Conservation (phyloP, 2,797 vertebrate genomes). For the Rallus crepitans region DNA sequence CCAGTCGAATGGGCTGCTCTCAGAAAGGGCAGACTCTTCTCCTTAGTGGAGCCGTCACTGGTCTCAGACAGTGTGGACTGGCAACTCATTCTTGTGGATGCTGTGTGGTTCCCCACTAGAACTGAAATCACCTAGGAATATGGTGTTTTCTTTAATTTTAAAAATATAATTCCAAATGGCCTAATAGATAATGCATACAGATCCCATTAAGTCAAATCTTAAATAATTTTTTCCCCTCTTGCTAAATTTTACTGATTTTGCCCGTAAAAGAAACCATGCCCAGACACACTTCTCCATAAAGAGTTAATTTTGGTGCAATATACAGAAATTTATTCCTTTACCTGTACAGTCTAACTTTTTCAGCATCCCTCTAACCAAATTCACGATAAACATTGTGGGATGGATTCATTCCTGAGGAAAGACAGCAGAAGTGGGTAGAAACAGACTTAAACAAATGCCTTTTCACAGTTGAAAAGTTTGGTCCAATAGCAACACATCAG, state of each 20-base stretch:
- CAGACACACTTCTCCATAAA: neutral
- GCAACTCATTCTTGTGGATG: neutral
- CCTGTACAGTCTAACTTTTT: neutral
- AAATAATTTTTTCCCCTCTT: neutral
- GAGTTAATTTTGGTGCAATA: neutral
- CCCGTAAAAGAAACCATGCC: neutral
- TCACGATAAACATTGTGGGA: neutral
- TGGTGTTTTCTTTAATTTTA: neutral
- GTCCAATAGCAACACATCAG: neutral
- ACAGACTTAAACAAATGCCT: neutral
- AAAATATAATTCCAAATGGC: neutral
- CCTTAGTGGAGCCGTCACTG: neutral
- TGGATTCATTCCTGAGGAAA: neutral
- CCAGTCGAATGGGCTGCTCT: neutral
- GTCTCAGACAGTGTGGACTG: neutral
- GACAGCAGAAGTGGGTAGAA: neutral
- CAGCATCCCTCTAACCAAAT: neutral
- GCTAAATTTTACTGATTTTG: neutral
- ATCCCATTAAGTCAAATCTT: neutral
- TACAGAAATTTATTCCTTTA: neutral
- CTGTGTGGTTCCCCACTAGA: neutral
- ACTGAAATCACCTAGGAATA: neutral
- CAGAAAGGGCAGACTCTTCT: neutral
- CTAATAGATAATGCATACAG: neutral
- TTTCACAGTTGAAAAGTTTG: neutral